Conservation (phyloP, 2,113 vertebrate genomes). For the Hemiprocne comata region DNA sequence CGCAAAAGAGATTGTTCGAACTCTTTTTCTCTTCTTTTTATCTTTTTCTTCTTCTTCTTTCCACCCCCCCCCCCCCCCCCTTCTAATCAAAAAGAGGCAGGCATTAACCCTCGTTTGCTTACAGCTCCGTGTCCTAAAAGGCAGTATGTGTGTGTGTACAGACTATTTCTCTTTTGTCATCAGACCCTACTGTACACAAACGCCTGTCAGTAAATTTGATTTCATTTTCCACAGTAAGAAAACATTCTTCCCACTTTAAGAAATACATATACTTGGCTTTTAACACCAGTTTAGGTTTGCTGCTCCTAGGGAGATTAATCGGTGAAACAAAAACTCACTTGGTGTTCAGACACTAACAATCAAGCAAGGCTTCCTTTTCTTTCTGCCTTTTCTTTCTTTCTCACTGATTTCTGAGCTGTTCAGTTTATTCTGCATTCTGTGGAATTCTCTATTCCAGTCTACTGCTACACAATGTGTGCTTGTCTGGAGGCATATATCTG, state of each 20-base stretch:
- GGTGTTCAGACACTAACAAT: neutral
- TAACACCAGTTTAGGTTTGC: neutral
- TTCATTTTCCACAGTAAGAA: neutral
- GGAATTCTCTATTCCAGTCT: neutral
- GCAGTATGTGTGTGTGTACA: neutral
- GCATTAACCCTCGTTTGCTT: neutral
- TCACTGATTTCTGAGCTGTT: neutral
- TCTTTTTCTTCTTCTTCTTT: accelerated
- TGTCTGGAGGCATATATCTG: conserved; percentile 10
- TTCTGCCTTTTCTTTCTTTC: neutral
- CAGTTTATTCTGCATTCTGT: neutral
- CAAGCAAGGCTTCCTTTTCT: neutral
- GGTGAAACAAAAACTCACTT: neutral
- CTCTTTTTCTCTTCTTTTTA: accelerated
- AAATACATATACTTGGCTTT: neutral
- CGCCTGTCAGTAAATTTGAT: neutral
- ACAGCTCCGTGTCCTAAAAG: neutral
- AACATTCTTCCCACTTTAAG: neutral
- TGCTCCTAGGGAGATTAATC: neutral
- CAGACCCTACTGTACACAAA: neutral
- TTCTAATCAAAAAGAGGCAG: neutral
- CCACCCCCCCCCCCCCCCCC: no score
- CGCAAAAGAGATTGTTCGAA: neutral
- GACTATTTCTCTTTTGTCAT: neutral
- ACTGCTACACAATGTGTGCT: neutral